These are phyloP conservation scores for Agonopterix alstromeriana DNA, from an alignment of 2,888 invertebrate species.

Conservation along the genomic window DNA sequence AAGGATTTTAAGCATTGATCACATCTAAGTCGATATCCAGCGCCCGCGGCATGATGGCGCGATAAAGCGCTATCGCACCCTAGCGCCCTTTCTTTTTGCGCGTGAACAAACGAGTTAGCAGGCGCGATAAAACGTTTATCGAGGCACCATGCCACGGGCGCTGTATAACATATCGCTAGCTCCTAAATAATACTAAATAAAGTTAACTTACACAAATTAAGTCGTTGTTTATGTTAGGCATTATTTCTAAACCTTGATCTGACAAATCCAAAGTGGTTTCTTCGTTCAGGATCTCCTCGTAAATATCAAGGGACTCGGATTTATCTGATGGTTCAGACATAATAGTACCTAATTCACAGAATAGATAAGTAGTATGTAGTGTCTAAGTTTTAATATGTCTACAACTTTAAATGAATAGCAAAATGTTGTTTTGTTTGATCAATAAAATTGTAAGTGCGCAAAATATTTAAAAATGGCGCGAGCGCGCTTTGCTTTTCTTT, in stretches of 20 bases:
- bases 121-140: too few relatives aligned
- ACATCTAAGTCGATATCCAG: too few relatives aligned
- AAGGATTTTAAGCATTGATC: too few relatives aligned
- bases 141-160: too few relatives aligned
- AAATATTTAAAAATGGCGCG: background rate
- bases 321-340: conserved; percentile 35
- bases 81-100: too few relatives aligned
- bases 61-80: too few relatives aligned
- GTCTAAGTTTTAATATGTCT: too few relatives aligned
- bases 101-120: too few relatives aligned
- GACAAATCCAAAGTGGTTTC: conserved; percentile 45
- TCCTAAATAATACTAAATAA: too few relatives aligned
- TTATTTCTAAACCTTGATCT: conserved; percentile 27
- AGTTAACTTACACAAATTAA: conserved; percentile 39
- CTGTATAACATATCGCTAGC: too few relatives aligned
- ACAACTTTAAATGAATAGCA: background rate
- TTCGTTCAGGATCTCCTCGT: conserved; percentile 45
- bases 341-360: conserved; percentile 2
- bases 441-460: conserved; percentile 20
- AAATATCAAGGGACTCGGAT: conserved; percentile 28
- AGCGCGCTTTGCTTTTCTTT: too few relatives aligned
- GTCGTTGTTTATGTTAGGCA: conserved; percentile 39
- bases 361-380: background rate
- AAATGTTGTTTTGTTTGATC: conserved; percentile 26
- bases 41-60: too few relatives aligned